Evolutionary conservation across 2,797 vertebrate genomes (phyloP), one percentile per base, ranked within the genome.

Genomic region (Sparidentex hasta): DNA sequence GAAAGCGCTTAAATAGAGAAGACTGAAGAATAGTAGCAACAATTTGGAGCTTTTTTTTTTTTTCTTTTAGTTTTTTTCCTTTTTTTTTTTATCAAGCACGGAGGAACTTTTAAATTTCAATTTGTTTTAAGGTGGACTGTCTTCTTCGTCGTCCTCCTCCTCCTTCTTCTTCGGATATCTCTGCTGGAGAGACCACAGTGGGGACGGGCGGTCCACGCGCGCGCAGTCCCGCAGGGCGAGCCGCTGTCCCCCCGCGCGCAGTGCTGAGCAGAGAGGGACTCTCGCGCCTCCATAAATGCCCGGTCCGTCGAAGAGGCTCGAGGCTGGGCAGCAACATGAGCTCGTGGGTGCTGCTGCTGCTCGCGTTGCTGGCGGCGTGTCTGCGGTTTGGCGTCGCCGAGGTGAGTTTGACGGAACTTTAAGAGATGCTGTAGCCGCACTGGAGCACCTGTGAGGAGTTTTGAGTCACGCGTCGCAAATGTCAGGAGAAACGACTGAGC

Each of bases 311-410:
- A 67, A 81, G 89, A 88, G 92, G 90, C 91, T 93, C 92, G 90
- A 93, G 92, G 93, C 94, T 91, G 94, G 92, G 91, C 94, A 91
- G 94, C 95, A 95, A 92, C 87, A 96, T 96, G 95, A 94, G 93
- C 92, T 91, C 92, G 90, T 94, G 92, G 94, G 87, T 95, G 33
- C 93, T 85, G 92, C 94, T 95, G 90, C 94, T 94, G 93, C 94
- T 95, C 86, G 92, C 89, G 88, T 41, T 94, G 91, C 92, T 95
- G 93, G 92, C 92, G 85, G 87, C 90, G 86, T 93, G 92, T 90
- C 86, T 90, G 93, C 92, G 89, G 80, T 86, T 72, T 76, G 92
- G 87, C 82, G 82, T 43, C 7, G 86, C 92, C 78, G 93, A 94
- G 95, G 95, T 96, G 92, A 95, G 95, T 90, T 20, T 8, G 48